Percentiles rank a stretch among this genome's conserved stretches.
phyloP scores from a whole-genome alignment of 2,888 invertebrate genomes.

The Drosophila diplacantha region DNA sequence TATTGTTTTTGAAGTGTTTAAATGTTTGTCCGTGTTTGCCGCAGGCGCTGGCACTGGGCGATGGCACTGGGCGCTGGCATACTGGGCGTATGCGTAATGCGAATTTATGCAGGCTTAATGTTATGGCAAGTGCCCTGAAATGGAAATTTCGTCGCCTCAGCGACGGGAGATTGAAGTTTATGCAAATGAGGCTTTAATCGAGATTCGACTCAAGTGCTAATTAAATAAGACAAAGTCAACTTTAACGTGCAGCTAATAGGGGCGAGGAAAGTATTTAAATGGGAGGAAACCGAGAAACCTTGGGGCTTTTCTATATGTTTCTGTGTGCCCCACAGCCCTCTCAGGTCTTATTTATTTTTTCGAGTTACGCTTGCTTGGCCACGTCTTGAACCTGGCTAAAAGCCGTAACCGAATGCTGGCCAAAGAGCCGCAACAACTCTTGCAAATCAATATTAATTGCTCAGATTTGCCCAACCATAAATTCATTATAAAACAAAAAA shows the following conservation, averaged over 20 bases:
- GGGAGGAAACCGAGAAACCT: neutral
- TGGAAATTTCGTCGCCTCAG: slow-evolving; percentile 43
- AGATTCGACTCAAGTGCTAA: slow-evolving; percentile 29
- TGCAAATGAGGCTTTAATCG: slow-evolving; percentile 28
- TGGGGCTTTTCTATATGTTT: neutral
- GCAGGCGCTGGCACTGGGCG: slow-evolving; percentile 8
- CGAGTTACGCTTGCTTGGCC: slow-evolving; percentile 8
- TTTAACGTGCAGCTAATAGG: slow-evolving; percentile 23
- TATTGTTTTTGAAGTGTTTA: slow-evolving; percentile 64
- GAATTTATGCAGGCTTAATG: slow-evolving; percentile 39
- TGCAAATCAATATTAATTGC: slow-evolving; percentile 51
- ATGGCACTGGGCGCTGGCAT: slow-evolving; percentile 6
- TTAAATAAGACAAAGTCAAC: slow-evolving; percentile 33
- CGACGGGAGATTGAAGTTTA: slow-evolving; percentile 28
- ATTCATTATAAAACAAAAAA: slow-evolving; percentile 31
- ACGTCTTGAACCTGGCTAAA: slow-evolving; percentile 13
- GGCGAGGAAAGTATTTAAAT: slow-evolving; percentile 4
- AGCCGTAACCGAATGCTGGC: slow-evolving; percentile 9
- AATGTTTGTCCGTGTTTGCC: slow-evolving; percentile 48
- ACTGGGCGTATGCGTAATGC: slow-evolving; percentile 45
- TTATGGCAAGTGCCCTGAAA: slow-evolving; percentile 33
- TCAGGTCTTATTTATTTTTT: slow-evolving; percentile 13
- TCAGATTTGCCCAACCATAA: slow-evolving; percentile 30
- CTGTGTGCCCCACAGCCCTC: neutral
- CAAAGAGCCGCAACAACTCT: slow-evolving; percentile 28